Conservation (phyloP, 2,888 invertebrate species). For the Eilema depressum region DNA sequence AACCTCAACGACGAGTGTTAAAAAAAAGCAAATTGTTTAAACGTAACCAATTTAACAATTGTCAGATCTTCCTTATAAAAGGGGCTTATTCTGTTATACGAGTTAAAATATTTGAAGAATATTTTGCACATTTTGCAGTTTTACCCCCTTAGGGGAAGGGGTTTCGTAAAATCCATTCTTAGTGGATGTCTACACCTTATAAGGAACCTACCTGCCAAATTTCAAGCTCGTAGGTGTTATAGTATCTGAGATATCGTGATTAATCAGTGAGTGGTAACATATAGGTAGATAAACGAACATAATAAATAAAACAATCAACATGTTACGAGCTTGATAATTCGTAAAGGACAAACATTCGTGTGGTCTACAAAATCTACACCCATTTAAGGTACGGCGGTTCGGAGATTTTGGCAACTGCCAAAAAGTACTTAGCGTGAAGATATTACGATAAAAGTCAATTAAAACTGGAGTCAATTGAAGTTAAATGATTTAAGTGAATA, state of each 20-base stretch:
- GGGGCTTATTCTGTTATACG: conserved; percentile 2
- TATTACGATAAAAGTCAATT: not conserved
- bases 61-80: conserved; percentile 43
- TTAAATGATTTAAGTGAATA: not conserved
- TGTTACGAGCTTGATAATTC: not conserved
- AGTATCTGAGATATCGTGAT: too few species aligned
- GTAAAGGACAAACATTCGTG: not conserved
- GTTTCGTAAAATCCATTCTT: too few species aligned
- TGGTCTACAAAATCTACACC: not conserved
- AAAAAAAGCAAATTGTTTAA: conserved; percentile 55
- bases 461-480: not conserved
- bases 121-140: too few species aligned
- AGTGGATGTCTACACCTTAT: too few species aligned
- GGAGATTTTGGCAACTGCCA: not conserved
- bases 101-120: not conserved
- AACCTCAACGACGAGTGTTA: conserved; percentile 48
- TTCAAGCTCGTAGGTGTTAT: too few species aligned
- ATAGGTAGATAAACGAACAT: not conserved
- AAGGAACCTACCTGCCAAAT: too few species aligned
- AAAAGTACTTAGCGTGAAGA: too few species aligned
- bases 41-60: conserved; percentile 74
- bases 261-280: too few species aligned
- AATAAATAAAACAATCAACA: not conserved
- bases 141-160: too few species aligned
- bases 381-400: not conserved